phyloP scores from a whole-genome alignment of 2,113 vertebrate genomes.

The Xenopus borealis region DNA sequence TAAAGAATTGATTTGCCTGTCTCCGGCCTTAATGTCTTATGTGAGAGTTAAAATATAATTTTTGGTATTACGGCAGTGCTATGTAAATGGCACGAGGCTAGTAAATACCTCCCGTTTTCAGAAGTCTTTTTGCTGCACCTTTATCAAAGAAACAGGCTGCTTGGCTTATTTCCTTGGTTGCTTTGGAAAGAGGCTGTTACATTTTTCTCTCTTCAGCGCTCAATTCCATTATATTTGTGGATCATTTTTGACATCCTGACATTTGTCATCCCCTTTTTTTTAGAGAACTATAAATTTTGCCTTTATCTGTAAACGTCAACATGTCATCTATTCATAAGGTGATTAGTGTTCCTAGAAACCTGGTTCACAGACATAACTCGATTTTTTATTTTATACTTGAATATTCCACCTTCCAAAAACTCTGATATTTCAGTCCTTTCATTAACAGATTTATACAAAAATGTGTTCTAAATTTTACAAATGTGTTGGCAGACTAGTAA shows the following conservation, averaged over 20 bases:
- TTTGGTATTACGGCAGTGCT: too few species aligned
- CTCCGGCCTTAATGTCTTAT: too few species aligned
- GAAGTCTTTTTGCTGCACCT: conserved; percentile 16
- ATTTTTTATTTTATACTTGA: too few species aligned
- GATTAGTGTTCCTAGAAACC: conserved; percentile 70
- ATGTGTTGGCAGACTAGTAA: too few species aligned
- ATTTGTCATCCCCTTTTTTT: conserved; percentile 73
- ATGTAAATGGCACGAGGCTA: too few species aligned
- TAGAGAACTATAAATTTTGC: conserved; percentile 77
- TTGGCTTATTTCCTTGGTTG: conserved; percentile 48
- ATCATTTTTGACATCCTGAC: conserved; percentile 81
- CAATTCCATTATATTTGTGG: conserved; percentile 74
- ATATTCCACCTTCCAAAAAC: too few species aligned
- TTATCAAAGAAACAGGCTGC: conserved; percentile 19
- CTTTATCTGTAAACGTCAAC: conserved; percentile 82
- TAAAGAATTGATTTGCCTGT: too few species aligned
- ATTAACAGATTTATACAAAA: too few species aligned
- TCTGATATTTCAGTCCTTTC: too few species aligned
- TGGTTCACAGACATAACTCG: conserved; percentile 43
- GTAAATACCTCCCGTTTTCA: too few species aligned
- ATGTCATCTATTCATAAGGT: conserved; percentile 80
- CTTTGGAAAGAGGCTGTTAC: conserved; percentile 58
- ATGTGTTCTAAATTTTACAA: too few species aligned
- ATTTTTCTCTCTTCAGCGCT: conserved; percentile 65
- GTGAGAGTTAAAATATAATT: too few species aligned